Evolutionary conservation across 2,113 vertebrate species (phyloP).

Genomic region (Ctenodactylus gundi): DNA sequence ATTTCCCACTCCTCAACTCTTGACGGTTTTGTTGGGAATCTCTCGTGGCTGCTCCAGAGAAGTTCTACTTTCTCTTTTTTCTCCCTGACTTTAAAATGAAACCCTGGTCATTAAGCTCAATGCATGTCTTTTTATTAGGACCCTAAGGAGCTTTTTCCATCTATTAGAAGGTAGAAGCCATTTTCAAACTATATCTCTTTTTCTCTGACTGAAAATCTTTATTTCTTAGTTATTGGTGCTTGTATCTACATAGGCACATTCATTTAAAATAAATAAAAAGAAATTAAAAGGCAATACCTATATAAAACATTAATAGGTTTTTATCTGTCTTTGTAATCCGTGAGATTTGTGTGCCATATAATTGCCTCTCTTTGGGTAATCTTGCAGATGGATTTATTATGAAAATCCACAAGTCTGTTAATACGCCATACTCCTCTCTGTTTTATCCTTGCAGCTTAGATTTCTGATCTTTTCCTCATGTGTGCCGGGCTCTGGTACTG

Average conservation of each 20-base stretch:
- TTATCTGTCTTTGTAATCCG: not conserved
- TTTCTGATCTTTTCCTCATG: constrained; percentile 4
- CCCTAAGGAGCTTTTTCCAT: not conserved
- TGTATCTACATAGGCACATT: not conserved
- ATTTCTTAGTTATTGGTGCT: not conserved
- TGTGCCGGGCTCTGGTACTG: not conserved
- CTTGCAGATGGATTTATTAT: not conserved
- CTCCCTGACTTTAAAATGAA: constrained; percentile 44
- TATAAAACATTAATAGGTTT: not conserved
- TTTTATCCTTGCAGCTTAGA: constrained; percentile 16
- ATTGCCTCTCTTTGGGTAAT: constrained; percentile 16
- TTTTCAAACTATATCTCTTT: not conserved
- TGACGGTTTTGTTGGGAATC: constrained; percentile 51
- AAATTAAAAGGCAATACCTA: not conserved
- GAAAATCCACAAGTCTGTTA: constrained; percentile 36
- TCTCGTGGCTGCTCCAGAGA: constrained; percentile 30
- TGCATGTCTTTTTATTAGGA: not conserved
- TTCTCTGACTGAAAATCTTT: constrained; percentile 20
- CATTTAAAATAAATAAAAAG: constrained; percentile 3
- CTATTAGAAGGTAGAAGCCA: not conserved
- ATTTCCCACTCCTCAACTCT: constrained; percentile 44
- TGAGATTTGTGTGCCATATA: not conserved
- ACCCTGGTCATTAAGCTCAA: not conserved
- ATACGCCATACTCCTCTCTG: not conserved
- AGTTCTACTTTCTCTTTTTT: constrained; percentile 37